A percentile compares a stretch with the other conserved stretches of the same genome.
Evolutionary conservation across 2,797 vertebrate species (phyloP).

Genomic region (Lateolabrax maculatus): DNA sequence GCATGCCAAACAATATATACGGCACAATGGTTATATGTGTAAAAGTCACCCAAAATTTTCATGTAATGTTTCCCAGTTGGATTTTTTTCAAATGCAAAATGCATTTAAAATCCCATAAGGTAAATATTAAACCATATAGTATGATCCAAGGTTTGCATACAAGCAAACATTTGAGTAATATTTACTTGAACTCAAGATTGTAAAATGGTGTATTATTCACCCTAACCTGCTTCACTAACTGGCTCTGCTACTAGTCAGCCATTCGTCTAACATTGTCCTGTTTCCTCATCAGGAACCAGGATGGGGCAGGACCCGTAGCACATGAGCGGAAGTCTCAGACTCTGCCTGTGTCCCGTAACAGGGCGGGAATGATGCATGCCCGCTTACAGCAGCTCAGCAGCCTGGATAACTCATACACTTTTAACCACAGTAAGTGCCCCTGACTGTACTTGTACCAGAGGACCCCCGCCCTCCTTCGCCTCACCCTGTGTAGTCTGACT

Average conservation of each 20-base stretch:
- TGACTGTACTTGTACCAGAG: slow-evolving; percentile 39
- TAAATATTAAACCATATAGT: neutral
- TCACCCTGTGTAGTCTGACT: slow-evolving; percentile 38
- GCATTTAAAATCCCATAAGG: neutral
- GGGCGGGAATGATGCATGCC: slow-evolving; percentile 99
- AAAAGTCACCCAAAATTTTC: neutral
- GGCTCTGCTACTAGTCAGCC: slow-evolving; percentile 81
- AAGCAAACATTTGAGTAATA: slow-evolving; percentile 18
- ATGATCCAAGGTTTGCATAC: neutral
- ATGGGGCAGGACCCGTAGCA: slow-evolving; percentile 96
- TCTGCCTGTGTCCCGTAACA: slow-evolving; percentile 99
- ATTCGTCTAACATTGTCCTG: slow-evolving; percentile 87
- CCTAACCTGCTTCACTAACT: slow-evolving; percentile 85
- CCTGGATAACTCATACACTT: slow-evolving; percentile 99
- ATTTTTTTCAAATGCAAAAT: neutral
- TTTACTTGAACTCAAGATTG: slow-evolving; percentile 5
- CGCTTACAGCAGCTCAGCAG: slow-evolving; percentile 99
- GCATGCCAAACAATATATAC: slow-evolving; percentile 51
- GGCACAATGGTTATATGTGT: neutral
- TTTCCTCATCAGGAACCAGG: slow-evolving; percentile 98
- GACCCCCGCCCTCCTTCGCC: slow-evolving; percentile 19
- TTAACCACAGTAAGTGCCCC: slow-evolving; percentile 97
- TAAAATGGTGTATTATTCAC: slow-evolving; percentile 12
- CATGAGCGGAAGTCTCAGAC: slow-evolving; percentile 99
- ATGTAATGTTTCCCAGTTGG: neutral